phyloP scores from a whole-genome alignment of 2,888 invertebrate species.

The Temnothorax unifasciatus region DNA sequence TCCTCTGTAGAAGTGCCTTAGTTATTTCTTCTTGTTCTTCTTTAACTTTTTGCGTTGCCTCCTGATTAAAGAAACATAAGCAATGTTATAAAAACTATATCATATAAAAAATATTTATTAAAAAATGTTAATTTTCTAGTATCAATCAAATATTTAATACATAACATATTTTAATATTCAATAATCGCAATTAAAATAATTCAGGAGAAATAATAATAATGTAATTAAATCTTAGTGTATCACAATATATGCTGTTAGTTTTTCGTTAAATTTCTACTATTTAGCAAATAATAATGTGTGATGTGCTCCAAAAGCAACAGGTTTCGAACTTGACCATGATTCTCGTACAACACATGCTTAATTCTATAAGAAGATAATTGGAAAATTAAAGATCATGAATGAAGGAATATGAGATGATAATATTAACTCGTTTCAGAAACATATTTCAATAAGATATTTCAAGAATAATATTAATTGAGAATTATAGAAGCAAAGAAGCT shows the following conservation, averaged over 20 bases:
- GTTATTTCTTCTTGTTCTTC: constrained; percentile 86
- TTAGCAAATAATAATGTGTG: background rate
- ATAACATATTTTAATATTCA: background rate
- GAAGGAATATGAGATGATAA: background rate
- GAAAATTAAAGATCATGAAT: background rate
- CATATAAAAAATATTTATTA: constrained; percentile 10
- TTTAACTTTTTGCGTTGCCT: constrained; percentile 81
- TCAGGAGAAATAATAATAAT: background rate
- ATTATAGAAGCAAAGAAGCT: constrained; percentile 77
- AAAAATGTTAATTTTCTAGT: background rate
- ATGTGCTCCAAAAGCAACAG: background rate
- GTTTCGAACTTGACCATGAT: background rate
- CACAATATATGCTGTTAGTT: background rate
- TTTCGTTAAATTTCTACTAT: background rate
- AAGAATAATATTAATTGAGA: constrained; percentile 29
- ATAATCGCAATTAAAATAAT: background rate
- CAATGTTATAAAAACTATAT: constrained; percentile 1
- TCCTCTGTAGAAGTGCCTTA: constrained; percentile 88
- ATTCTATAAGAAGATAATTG: background rate
- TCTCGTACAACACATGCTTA: background rate
- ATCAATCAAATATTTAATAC: background rate
- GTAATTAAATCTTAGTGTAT: constrained; percentile 1
- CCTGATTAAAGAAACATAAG: constrained; percentile 73
- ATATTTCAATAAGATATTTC: background rate
- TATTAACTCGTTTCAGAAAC: background rate